Conservation (phyloP, 1,140 invertebrate genomes). For the Diabrotica virgifera region DNA sequence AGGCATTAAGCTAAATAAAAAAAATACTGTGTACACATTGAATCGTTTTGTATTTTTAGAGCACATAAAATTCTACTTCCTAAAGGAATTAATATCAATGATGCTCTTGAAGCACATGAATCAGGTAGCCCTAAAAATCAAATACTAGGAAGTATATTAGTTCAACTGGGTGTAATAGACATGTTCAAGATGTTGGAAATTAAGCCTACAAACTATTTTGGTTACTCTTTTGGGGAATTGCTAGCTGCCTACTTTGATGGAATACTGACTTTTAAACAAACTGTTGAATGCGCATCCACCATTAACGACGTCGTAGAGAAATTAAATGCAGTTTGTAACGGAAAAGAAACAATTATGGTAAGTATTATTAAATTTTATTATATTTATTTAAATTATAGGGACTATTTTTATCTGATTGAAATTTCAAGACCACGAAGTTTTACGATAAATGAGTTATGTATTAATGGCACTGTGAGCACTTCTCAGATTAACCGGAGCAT, state of each 20-base stretch:
- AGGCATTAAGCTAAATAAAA: no score
- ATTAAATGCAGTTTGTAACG: neutral
- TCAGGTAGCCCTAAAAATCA: constrained; percentile 62
- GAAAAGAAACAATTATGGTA: no score
- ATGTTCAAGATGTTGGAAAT: constrained; percentile 63
- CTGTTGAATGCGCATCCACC: constrained; percentile 50
- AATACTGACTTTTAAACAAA: constrained; percentile 75
- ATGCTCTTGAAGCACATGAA: neutral
- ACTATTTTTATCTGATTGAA: no score
- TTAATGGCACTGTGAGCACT: no score
- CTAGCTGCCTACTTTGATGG: constrained; percentile 84
- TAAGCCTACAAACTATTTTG: constrained; percentile 70
- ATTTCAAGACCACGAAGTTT: no score
- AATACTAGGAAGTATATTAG: constrained; percentile 71
- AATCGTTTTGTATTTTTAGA: constrained; percentile 11
- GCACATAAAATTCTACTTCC: constrained; percentile 38
- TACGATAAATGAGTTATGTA: no score
- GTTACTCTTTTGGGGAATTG: constrained; percentile 76
- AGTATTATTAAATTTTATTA: no score
- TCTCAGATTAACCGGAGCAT: no score
- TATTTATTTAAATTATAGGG: no score
- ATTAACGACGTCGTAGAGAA: constrained; percentile 17
- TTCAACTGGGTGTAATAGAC: constrained; percentile 77
- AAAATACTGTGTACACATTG: neutral
- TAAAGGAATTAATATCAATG: constrained; percentile 45